Conservation (phyloP, 2,113 vertebrate species). For the Cebus imitator region DNA sequence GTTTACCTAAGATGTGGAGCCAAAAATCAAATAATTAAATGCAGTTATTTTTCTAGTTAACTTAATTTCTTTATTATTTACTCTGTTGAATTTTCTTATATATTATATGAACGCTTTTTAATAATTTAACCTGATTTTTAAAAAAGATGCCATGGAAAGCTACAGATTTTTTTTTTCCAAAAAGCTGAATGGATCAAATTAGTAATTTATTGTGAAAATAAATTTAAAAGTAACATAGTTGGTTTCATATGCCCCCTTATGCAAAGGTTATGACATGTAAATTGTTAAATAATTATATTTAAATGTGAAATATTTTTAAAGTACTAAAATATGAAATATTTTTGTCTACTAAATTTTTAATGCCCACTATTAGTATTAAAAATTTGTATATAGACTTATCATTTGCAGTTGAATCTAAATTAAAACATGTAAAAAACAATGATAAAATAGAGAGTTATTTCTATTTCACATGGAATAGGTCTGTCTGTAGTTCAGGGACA, state of each 20-base stretch:
- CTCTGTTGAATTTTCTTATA: neutral
- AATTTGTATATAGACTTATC: neutral
- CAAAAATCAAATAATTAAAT: neutral
- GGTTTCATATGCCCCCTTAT: neutral
- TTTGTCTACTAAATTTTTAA: slow-evolving; percentile 36
- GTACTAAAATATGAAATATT: neutral
- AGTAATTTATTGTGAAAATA: neutral
- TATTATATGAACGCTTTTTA: neutral
- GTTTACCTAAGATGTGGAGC: neutral
- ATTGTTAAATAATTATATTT: neutral
- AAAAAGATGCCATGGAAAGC: neutral
- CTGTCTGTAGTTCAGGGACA: neutral
- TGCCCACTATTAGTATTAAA: neutral
- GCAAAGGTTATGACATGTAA: neutral
- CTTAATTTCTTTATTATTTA: neutral
- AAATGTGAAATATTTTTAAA: slow-evolving; percentile 6
- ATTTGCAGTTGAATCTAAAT: too few relatives aligned
- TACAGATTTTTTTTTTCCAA: neutral
- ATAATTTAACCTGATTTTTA: neutral
- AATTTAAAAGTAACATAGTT: neutral
- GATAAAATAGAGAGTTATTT: neutral
- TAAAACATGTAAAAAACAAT: neutral
- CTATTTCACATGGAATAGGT: neutral
- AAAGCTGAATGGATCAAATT: neutral
- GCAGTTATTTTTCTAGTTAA: neutral